Base-by-base conservation (phyloP, 2,888 invertebrate genomes). In the Pyrgus malvae region DNA sequence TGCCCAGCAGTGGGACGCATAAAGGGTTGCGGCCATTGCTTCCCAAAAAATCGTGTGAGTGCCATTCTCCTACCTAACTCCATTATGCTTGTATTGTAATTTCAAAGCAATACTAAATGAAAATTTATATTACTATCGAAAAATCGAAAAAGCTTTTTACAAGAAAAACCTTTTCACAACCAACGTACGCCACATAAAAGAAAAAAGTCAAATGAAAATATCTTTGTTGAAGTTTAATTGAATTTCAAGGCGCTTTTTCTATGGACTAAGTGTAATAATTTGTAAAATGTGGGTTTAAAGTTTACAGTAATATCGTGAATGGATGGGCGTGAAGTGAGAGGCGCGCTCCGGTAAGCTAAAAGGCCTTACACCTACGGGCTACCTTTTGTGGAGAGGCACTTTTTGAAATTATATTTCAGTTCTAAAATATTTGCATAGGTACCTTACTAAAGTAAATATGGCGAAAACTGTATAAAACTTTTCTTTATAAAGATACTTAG, bases 251-350 rank as follows among this genome's bases (percentile, higher is more conserved):
- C 12, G 12, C 7, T 19, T 12, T 40, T 40, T 23, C 40, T 41
- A 5, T 23, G 14, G 12, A 41, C 21, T 41, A 0, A 21, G 17
- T 45, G 44, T 27, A 16, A 29, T 16, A 11, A 19, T 45, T 31
- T 45, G 19, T 31, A 4, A 46, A 31, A 33, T 14, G 6, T 21
- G 9, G 23, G 27, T 48, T 27, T 25, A 12, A 48, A 48, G 27
- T 38, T 16, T 48, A 16, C 37, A 38, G 9, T 38, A 57, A 60
- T 55, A 51, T 49, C 37, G 55, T 54, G 50, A 62, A 55, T 51
- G 48, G 44, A 35, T 48, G 29, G 44, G 55, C 44, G 57, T 55
- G 33, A 57, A 57, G 42, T 40, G 37, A 42, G 19, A 33, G 45
- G 37, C 55, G n/a, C 51, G 49, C 56, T 56, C 17, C 48, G 17